A percentile compares a stretch with the other conserved stretches of the same genome.
phyloP scores from a whole-genome alignment of 2,113 vertebrate genomes.

The Hirundichthys speculiger region DNA sequence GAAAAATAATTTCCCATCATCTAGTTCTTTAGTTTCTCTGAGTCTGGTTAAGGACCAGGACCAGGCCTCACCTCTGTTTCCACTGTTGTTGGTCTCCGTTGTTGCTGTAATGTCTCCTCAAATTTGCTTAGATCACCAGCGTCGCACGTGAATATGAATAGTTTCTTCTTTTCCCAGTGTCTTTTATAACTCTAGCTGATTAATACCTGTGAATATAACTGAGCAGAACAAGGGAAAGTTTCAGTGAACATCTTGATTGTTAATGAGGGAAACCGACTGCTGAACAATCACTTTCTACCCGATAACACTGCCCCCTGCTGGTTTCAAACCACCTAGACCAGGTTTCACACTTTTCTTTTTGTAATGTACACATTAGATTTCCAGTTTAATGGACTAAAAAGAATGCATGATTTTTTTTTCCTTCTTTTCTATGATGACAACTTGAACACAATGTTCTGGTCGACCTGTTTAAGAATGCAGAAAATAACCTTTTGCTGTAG shows the following conservation, averaged over 20 bases:
- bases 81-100: not conserved
- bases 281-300: constrained; percentile 52
- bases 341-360: not conserved
- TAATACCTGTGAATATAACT: not conserved
- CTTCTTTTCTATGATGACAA: not conserved
- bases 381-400: not conserved
- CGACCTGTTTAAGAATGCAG: no score
- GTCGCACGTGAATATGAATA: constrained; percentile 18
- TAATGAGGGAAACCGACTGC: constrained; percentile 15
- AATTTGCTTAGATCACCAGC: constrained; percentile 36
- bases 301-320: constrained; percentile 73
- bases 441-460: no score
- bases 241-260: not conserved
- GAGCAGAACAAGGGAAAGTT: constrained; percentile 18
- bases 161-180: no score
- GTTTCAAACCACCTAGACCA: constrained; percentile 9
- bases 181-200: constrained; percentile 5
- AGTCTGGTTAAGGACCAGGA: not conserved
- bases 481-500: no score
- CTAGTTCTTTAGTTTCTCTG: no score
- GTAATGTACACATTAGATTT: not conserved
- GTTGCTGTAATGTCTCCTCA: not conserved
- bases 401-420: not conserved
- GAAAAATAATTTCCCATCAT: not conserved
- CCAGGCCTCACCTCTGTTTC: not conserved